A percentile compares a stretch with the other conserved stretches of the same genome.
These are phyloP conservation scores for Dipus sagitta DNA, from an alignment of 2,797 vertebrate genomes.

Conservation along the genomic window DNA sequence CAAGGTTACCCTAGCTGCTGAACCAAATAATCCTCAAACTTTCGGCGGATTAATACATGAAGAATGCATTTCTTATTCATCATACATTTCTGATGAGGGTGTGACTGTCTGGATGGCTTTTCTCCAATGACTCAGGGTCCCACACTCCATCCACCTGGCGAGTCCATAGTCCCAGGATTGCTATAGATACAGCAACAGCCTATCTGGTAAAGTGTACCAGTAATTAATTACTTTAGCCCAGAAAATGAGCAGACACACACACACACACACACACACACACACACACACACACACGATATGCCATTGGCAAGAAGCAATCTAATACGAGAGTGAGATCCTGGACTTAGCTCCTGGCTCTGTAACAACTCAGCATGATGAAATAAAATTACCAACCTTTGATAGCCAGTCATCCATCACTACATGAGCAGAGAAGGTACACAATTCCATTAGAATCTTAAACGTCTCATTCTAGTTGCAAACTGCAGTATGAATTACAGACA, in stretches of 20 bases:
- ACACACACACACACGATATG: neutral
- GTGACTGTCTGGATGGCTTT: neutral
- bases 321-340: neutral
- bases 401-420: neutral
- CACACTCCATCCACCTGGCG: neutral
- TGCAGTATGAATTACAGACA: neutral
- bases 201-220: neutral
- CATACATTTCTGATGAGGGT: neutral
- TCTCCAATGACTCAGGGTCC: neutral
- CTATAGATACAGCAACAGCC: neutral
- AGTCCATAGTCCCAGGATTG: neutral
- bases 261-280: neutral
- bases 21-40: constrained; percentile 31
- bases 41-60: neutral
- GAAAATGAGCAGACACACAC: neutral
- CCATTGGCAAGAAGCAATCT: neutral
- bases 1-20: neutral
- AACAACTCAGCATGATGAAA: neutral
- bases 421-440: neutral
- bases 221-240: neutral
- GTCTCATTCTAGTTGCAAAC: neutral
- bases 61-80: neutral
- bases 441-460: neutral
- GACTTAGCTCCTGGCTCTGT: neutral
- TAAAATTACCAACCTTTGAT: neutral